A percentile compares a stretch with the other conserved stretches of the same genome.
These are phyloP conservation scores for Enteromius trimaculatus DNA, from an alignment of 2,797 vertebrate genomes.

Conservation along the genomic window DNA sequence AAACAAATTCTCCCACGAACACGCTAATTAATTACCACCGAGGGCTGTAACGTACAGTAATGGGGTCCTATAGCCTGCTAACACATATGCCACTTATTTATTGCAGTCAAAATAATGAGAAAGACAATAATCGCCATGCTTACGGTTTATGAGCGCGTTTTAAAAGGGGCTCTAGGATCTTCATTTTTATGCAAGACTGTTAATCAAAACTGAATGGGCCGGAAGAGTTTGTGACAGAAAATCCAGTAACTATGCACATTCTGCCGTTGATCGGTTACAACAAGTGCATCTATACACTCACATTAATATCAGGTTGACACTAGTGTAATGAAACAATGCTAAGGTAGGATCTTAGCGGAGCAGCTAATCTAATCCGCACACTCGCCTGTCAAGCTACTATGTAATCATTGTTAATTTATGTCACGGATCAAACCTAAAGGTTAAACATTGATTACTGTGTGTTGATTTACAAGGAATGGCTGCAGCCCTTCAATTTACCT, in stretches of 20 bases:
- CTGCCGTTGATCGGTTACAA: neutral
- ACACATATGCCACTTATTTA: constrained; percentile 70
- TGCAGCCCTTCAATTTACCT: constrained; percentile 17
- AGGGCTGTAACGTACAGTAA: constrained; percentile 58
- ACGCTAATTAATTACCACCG: constrained; percentile 71
- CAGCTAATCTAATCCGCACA: constrained; percentile 22
- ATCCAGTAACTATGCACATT: neutral
- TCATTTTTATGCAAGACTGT: neutral
- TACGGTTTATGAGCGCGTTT: constrained; percentile 47
- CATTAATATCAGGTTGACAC: constrained; percentile 6
- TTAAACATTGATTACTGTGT: constrained; percentile 40
- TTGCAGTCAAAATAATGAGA: constrained; percentile 58
- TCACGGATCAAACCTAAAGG: constrained; percentile 29
- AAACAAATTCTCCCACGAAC: constrained; percentile 59
- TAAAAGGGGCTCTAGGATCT: constrained; percentile 18
- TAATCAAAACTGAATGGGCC: constrained; percentile 29
- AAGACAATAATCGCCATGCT: constrained; percentile 41
- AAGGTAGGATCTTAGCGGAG: neutral
- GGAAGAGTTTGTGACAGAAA: neutral
- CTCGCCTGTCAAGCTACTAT: neutral
- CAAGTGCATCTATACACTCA: constrained; percentile 9
- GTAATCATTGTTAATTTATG: constrained; percentile 27
- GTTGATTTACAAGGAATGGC: constrained; percentile 23
- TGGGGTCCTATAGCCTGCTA: constrained; percentile 54
- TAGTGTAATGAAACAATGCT: constrained; percentile 13